These are phyloP conservation scores for Ibycter americanus DNA, from an alignment of 2,797 vertebrate species.

Conservation along the genomic window DNA sequence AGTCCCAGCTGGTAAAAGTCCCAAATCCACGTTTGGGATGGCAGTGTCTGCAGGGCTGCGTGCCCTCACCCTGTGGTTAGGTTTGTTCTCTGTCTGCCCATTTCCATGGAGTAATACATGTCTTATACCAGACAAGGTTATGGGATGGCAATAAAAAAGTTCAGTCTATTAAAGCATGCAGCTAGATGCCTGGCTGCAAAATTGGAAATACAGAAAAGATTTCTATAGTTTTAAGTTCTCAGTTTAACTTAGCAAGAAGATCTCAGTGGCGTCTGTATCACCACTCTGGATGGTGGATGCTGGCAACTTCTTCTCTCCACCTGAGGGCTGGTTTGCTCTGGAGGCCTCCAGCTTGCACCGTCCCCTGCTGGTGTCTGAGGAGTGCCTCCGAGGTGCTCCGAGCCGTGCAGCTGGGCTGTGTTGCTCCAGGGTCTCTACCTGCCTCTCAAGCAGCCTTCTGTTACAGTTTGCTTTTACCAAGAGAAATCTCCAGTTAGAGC, in stretches of 20 bases:
- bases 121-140: background rate
- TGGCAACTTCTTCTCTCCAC: background rate
- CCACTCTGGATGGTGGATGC: accelerated
- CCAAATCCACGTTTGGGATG: background rate
- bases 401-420: accelerated
- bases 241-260: background rate
- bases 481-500: background rate
- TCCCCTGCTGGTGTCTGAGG: background rate
- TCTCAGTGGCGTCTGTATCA: background rate
- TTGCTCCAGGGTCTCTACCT: background rate
- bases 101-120: background rate
- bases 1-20: background rate
- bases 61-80: no score
- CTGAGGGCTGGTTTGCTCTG: background rate
- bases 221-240: background rate
- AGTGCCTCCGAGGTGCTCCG: background rate
- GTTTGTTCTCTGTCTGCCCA: background rate
- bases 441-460: background rate
- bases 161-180: background rate
- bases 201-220: background rate
- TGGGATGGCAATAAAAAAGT: background rate
- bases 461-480: background rate
- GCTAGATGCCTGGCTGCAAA: background rate
- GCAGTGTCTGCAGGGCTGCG: background rate
- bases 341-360: background rate